Base-by-base conservation (phyloP, 2,797 vertebrate genomes). In the Sebastes vulpes region DNA sequence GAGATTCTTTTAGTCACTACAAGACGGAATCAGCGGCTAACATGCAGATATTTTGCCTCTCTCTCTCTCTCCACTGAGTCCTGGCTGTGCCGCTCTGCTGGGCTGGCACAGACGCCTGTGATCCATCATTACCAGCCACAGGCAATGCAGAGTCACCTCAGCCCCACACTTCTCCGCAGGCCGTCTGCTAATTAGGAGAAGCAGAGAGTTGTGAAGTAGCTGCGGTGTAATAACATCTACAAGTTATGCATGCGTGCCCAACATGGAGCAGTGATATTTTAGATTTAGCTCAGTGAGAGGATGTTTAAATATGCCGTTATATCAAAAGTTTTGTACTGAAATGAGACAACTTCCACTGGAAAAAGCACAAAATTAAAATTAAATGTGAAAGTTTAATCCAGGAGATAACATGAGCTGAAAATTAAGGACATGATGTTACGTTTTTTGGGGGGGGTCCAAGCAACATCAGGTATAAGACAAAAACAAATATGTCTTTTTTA, bases 171-270 rank as follows among this genome's bases (percentile, higher is more conserved):
- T 83, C 90, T 84, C 89, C 50, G 77, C 89, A 77, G 81, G 91
- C 87, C 65, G 76, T 65, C 88, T 85, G 79, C 89, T 91, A 93
- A 93, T 91, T 90, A 91, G 87, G 61, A 81, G 72, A 57, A 76
- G 83, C 86, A 72, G 70, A 74, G 86, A 87, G 79, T 81, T 76
- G 83, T 72, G 80, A 86, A 85, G 82, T 63, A 61, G 86, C 79
- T 58, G 72, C 12, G 6, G 46, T 68, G 82, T 59, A 86, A 85
- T 87, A 78, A 82, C 65, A 65, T 79, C 81, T 67, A 81, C 83
- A 83, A 83, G 86, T 79, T 50, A 67, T 64, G 83, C 64, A 65
- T 48, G 75, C 8, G 1, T 57, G 48, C 60, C 77, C 80, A 59
- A 82, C 65, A 14, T 28, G 46, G 70, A 83, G 73, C 61, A 11